phyloP scores from a whole-genome alignment of 2,797 vertebrate species.

The Fratercula arctica region DNA sequence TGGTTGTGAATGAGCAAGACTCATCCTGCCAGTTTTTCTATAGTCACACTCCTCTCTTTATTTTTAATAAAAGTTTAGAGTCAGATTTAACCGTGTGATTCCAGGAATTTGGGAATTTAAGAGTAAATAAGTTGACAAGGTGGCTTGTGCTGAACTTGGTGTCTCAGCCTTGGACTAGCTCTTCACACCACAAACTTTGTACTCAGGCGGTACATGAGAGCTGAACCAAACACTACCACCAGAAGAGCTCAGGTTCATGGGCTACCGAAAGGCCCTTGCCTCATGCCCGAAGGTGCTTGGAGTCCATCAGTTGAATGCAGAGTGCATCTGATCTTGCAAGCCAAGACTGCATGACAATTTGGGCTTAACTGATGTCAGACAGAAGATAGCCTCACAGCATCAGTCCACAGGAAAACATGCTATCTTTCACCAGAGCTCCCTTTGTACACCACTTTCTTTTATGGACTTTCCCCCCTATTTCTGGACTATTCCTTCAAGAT shows the following conservation, averaged over 20 bases:
- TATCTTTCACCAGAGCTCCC: not conserved
- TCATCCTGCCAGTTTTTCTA: not conserved
- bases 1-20: not conserved
- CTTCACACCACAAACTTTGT: not conserved
- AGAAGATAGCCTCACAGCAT: not conserved
- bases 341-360: not conserved
- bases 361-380: not conserved
- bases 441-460: not conserved
- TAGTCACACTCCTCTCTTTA: not conserved
- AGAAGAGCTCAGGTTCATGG: not conserved
- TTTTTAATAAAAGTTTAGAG: not conserved
- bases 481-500: not conserved
- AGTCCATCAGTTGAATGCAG: not conserved
- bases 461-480: not conserved
- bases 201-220: fast-evolving
- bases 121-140: not conserved
- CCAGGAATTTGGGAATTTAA: not conserved
- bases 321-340: not conserved
- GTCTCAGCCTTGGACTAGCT: not conserved
- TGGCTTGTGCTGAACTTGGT: not conserved
- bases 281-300: not conserved
- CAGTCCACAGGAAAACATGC: not conserved
- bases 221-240: not conserved
- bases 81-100: not conserved
- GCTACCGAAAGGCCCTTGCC: not conserved